Evolutionary conservation across 2,797 vertebrate genomes (phyloP).

Genomic region (Phoeniculus purpureus): DNA sequence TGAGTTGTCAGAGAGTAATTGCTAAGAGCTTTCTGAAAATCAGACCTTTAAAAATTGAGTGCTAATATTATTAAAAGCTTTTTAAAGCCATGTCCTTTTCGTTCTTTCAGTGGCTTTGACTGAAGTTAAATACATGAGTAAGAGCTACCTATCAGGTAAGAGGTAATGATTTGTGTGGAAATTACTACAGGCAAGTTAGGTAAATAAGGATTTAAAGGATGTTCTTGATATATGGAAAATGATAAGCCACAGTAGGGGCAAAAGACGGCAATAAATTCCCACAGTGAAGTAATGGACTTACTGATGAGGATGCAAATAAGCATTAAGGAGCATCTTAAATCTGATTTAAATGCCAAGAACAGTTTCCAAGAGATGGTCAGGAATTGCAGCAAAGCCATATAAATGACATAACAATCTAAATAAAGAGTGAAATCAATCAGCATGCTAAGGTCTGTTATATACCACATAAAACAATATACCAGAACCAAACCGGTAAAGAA

Average conservation of each 20-base stretch:
- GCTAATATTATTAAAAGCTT: neutral
- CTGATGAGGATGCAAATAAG: constrained; percentile 24
- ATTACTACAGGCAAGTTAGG: neutral
- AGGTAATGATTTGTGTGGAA: constrained; percentile 35
- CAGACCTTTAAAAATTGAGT: neutral
- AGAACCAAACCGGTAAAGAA: neutral
- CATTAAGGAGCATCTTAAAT: constrained; percentile 13
- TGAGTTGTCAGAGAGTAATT: neutral
- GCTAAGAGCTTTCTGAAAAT: neutral
- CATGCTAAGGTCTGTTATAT: neutral
- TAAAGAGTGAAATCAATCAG: neutral
- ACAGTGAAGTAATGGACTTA: neutral
- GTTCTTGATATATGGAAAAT: neutral
- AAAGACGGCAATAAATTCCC: constrained; percentile 13
- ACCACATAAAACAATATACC: neutral
- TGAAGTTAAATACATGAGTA: neutral
- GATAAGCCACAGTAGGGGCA: neutral
- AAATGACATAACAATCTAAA: neutral
- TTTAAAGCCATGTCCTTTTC: neutral
- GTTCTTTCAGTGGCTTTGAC: neutral
- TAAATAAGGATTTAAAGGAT: constrained; percentile 35
- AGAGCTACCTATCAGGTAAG: neutral
- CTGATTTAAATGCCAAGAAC: constrained; percentile 19
- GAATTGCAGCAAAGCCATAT: neutral
- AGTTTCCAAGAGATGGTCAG: neutral